Evolutionary conservation across 2,888 invertebrate genomes (phyloP).

Genomic region (Drosophila prostipennis): DNA sequence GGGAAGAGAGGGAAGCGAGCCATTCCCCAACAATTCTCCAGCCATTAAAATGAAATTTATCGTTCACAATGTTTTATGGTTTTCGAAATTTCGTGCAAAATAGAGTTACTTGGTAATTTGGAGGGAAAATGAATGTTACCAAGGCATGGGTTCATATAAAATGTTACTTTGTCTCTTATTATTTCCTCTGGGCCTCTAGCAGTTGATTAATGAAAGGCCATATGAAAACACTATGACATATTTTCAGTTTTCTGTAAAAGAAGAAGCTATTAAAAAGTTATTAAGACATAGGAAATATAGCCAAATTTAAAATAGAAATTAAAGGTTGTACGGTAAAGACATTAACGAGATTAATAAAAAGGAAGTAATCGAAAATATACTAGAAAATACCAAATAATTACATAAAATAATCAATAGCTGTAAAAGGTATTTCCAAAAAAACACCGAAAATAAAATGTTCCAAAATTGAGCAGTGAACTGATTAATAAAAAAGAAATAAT

Average conservation of each 20-base stretch:
- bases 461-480: no score
- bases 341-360: no score
- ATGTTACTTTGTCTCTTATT: conserved; percentile 38
- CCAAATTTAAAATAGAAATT: no score
- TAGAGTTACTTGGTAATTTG: conserved; percentile 50
- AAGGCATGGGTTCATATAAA: conserved; percentile 31
- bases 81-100: conserved; percentile 47
- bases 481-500: neutral
- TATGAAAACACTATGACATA: neutral
- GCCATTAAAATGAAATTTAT: conserved; percentile 81
- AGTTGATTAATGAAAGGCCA: conserved; percentile 20
- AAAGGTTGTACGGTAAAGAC: no score
- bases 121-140: conserved; percentile 50
- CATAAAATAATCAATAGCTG: neutral
- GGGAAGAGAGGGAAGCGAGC: conserved; percentile 32
- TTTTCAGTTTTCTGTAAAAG: neutral
- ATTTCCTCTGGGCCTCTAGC: conserved; percentile 4
- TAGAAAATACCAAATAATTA: neutral
- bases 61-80: conserved; percentile 74
- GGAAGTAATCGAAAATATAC: no score
- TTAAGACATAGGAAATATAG: no score
- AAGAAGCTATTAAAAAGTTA: no score
- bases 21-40: conserved; percentile 59
- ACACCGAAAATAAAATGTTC: neutral
- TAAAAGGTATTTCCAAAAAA: neutral